Evolutionary conservation across 2,888 invertebrate species (phyloP), one percentile per base, ranked within the genome.

Genomic region (Syrphus vitripennis): DNA sequence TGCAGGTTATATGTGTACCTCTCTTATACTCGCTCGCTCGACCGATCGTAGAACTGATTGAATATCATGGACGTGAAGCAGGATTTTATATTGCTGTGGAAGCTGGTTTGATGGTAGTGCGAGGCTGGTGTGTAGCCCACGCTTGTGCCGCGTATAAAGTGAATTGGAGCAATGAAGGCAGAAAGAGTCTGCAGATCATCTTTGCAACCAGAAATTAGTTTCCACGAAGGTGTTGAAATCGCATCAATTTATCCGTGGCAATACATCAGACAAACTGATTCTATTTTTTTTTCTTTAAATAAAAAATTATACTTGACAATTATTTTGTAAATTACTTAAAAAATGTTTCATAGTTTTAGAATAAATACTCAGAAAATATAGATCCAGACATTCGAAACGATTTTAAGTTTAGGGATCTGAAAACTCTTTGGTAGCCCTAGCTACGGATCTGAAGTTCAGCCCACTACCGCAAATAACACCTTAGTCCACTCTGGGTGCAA

Each of bases 181-280:
- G 10, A 37, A 14, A n/a, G 31, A 6, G 48, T 67, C 31, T 34
- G 61, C 42, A 53, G 65, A 65, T 65, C 55, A 82, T 81, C 76
- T n/a, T n/a, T 77, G 77, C 72, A 65, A 59, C 70, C 74, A 78
- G 75, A 87, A 87, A 87, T 87, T 87, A 87, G 82, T 78, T 87
- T 83, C 78, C 82, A 87, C 75, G 78, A 83, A 87, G 87, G 87
- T 87, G 87, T 87, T 83, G 87, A 87, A 87, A 87, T 87, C 87
- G 75, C 78, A 78, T 83, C 78, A 87, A 83, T 83, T 87, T 83
- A 87, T 78, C 82, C 69, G 71, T 75, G 57, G 69, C 63, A 77
- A 86, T 81, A 72, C 77, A 86, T 86, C 81, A 82, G 63, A n/a
- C 29, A 59, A 34, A 42, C 48, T 72, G 76, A 72, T 78, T 81